These are phyloP conservation scores for Drosophila kohkoa DNA, from an alignment of 1,140 invertebrate genomes.

Conservation along the genomic window DNA sequence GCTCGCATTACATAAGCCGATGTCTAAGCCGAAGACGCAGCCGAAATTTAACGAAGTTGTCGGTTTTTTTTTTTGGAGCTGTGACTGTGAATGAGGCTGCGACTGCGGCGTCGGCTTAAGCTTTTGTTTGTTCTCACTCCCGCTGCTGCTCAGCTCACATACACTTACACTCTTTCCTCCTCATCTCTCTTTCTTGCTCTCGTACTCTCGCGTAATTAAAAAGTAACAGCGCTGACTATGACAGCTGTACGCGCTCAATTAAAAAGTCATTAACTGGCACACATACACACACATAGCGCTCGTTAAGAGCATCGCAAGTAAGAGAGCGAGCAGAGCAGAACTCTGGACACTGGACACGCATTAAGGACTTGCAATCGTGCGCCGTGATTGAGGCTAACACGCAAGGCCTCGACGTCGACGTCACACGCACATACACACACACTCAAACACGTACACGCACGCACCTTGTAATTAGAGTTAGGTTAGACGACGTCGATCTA, in stretches of 20 bases:
- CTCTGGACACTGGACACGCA: slow-evolving; percentile 37
- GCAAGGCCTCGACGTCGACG: slow-evolving; percentile 48
- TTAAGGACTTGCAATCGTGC: slow-evolving; percentile 36
- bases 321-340: neutral
- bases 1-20: slow-evolving; percentile 67
- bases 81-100: slow-evolving; percentile 27
- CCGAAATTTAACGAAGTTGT: slow-evolving; percentile 11
- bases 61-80: slow-evolving; percentile 1
- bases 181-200: slow-evolving; percentile 7
- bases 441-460: neutral
- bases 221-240: slow-evolving; percentile 74
- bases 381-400: slow-evolving; percentile 75
- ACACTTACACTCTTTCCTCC: neutral
- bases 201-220: slow-evolving; percentile 57
- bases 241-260: slow-evolving; percentile 79
- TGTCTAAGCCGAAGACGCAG: slow-evolving; percentile 20
- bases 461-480: slow-evolving; percentile 60
- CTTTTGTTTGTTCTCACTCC: slow-evolving; percentile 31
- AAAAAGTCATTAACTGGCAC: slow-evolving; percentile 78
- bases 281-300: slow-evolving; percentile 12
- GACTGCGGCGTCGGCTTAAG: slow-evolving; percentile 41
- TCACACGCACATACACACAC: slow-evolving; percentile 17
- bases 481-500: slow-evolving; percentile 46
- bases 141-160: slow-evolving; percentile 6
- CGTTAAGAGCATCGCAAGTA: slow-evolving; percentile 6